Conservation (phyloP, 2,888 invertebrate species). For the Sarcophaga rosellei region DNA sequence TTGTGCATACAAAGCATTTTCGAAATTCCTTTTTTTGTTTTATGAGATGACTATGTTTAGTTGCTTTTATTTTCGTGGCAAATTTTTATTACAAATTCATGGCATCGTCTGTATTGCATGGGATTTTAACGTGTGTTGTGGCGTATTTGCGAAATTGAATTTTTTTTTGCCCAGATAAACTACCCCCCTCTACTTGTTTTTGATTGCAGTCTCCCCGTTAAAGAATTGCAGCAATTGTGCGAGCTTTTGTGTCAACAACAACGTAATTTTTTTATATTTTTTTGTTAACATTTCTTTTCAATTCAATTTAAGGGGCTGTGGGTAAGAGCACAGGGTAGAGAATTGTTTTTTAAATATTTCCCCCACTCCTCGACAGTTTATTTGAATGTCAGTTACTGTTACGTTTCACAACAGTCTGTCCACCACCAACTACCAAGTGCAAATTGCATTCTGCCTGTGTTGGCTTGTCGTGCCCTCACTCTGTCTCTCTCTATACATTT, state of each 20-base stretch:
- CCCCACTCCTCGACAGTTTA: neutral
- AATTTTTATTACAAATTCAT: constrained; percentile 59
- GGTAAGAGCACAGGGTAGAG: too few species aligned
- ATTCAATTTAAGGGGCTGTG: too few species aligned
- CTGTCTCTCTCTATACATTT: neutral
- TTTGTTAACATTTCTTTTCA: neutral
- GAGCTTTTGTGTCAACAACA: too few species aligned
- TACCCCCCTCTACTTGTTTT: neutral
- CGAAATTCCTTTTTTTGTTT: too few species aligned
- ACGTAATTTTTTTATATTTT: neutral
- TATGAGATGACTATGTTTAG: constrained; percentile 18
- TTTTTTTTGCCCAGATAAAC: constrained; percentile 24
- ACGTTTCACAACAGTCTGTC: neutral
- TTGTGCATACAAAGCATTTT: too few species aligned
- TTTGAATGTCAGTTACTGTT: constrained; percentile 63
- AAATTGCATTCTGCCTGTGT: constrained; percentile 49
- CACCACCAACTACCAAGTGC: neutral
- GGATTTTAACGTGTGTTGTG: constrained; percentile 63
- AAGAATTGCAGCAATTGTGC: too few species aligned
- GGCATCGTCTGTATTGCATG: constrained; percentile 54
- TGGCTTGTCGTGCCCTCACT: neutral
- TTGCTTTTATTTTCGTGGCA: constrained; percentile 38
- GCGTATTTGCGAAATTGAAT: constrained; percentile 65
- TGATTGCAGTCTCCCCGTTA: neutral
- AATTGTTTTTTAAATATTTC: too few species aligned